Evolutionary conservation across 1,140 invertebrate genomes (phyloP).

Genomic region (Drosophila lowei): DNA sequence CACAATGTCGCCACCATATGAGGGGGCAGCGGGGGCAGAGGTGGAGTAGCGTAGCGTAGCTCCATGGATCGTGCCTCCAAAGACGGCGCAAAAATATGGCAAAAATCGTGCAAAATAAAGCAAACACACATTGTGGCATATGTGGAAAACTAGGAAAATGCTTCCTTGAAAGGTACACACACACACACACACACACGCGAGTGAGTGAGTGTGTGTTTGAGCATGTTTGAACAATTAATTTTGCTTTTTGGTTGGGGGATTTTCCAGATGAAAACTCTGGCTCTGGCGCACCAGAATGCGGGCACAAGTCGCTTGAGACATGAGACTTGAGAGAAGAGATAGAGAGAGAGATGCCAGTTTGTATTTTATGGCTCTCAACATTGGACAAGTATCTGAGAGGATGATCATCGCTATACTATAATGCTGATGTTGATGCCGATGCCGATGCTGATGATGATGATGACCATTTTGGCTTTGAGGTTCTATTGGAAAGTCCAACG

Average conservation of each 20-base stretch:
- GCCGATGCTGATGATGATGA: slow-evolving; percentile 48
- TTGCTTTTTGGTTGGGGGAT: slow-evolving; percentile 69
- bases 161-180: slow-evolving; percentile 51
- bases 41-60: neutral
- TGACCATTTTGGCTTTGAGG: slow-evolving; percentile 67
- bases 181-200: slow-evolving; percentile 14
- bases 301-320: slow-evolving; percentile 42
- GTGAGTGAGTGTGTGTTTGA: slow-evolving; percentile 53
- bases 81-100: slow-evolving; percentile 50
- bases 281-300: slow-evolving; percentile 55
- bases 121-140: slow-evolving; percentile 27
- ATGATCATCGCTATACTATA: slow-evolving; percentile 27
- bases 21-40: slow-evolving; percentile 32
- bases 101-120: slow-evolving; percentile 62
- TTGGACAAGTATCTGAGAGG: slow-evolving; percentile 24
- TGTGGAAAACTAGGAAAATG: slow-evolving; percentile 57
- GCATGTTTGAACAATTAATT: slow-evolving; percentile 79
- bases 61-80: slow-evolving; percentile 46
- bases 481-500: slow-evolving; percentile 70
- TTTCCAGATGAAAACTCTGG: slow-evolving; percentile 51
- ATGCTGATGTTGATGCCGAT: slow-evolving; percentile 9
- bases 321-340: slow-evolving; percentile 20
- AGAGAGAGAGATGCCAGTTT: slow-evolving; percentile 35
- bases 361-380: slow-evolving; percentile 66
- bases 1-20: slow-evolving; percentile 57